Conservation (phyloP, 2,113 vertebrate species). For the Platanista minor region DNA sequence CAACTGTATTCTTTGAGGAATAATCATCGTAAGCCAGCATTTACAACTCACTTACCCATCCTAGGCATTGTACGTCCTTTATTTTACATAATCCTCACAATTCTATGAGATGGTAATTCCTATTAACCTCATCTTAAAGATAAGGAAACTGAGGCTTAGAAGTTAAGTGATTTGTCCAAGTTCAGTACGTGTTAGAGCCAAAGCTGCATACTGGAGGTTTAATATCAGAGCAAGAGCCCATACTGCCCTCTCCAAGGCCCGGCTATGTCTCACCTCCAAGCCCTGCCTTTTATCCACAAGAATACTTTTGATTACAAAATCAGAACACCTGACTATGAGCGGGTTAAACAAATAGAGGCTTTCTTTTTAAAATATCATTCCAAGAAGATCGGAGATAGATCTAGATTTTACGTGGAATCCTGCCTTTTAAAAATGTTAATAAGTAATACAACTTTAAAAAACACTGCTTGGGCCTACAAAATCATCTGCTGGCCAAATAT, state of each 20-base stretch:
- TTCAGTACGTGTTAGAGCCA: background rate
- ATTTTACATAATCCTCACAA: background rate
- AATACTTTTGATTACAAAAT: background rate
- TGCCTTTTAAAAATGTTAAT: background rate
- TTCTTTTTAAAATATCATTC: background rate
- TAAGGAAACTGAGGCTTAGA: background rate
- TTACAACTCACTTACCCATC: background rate
- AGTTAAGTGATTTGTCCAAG: background rate
- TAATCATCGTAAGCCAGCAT: background rate
- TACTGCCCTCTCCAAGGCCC: background rate
- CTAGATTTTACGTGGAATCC: background rate
- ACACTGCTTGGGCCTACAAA: background rate
- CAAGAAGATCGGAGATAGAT: background rate
- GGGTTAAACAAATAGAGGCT: background rate
- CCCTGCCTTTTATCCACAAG: background rate
- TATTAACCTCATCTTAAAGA: background rate
- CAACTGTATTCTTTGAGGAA: background rate
- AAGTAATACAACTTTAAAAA: background rate
- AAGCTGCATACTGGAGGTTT: background rate
- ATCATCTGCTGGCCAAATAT: background rate
- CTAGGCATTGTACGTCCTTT: background rate
- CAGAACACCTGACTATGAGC: background rate
- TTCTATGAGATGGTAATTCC: background rate
- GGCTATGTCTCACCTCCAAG: background rate
- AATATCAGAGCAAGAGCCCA: background rate